phyloP scores from a whole-genome alignment of 1,140 invertebrate genomes.

The Lasaia peninsularis region DNA sequence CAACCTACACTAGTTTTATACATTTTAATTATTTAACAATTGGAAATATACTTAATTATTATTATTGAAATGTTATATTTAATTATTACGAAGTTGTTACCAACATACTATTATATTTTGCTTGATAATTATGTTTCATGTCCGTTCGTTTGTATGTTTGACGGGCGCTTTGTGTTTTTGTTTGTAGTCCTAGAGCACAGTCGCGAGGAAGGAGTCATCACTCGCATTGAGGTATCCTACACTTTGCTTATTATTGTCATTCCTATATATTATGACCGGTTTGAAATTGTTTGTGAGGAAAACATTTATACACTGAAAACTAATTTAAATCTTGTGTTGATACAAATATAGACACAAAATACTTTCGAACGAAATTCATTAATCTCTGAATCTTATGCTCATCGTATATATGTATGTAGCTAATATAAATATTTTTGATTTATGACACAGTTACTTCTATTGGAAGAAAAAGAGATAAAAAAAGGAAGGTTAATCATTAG shows the following conservation, averaged over 20 bases:
- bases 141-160: slow-evolving; percentile 68
- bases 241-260: slow-evolving; percentile 48
- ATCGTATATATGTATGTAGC: no score
- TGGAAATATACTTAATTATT: background rate
- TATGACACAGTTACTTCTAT: no score
- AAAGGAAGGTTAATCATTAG: no score
- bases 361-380: no score
- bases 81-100: slow-evolving; percentile 11
- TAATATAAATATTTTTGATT: no score
- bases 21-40: background rate
- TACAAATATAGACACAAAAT: no score
- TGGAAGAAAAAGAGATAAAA: no score
- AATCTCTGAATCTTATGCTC: no score
- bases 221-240: slow-evolving; percentile 74
- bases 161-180: slow-evolving; percentile 73
- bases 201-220: slow-evolving; percentile 77
- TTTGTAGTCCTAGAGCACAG: slow-evolving; percentile 78
- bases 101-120: slow-evolving; percentile 19
- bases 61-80: no score
- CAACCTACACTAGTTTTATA: background rate
- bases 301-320: no score
- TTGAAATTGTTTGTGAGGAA: background rate
- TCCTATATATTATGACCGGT: background rate
- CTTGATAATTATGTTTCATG: slow-evolving; percentile 34
- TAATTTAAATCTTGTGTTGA: no score